Percentiles rank a stretch among this genome's conserved stretches.
Conservation (phyloP, 2,888 invertebrate species). For the Watsonalla cultraria region DNA sequence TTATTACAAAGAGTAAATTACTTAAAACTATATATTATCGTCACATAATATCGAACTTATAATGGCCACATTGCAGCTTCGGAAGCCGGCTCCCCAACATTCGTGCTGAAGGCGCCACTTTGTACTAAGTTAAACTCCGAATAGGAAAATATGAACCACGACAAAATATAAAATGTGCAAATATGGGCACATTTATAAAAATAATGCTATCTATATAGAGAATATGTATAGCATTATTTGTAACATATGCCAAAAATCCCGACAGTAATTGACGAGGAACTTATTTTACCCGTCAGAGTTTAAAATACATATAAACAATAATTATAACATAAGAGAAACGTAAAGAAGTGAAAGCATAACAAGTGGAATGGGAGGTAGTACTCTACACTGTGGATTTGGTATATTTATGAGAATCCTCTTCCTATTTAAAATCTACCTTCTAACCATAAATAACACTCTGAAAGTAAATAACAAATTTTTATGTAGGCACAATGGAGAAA, state of each 20-base stretch:
- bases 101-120: conserved; percentile 56
- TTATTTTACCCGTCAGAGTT: not conserved
- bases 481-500: conserved; percentile 63
- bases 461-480: conserved; percentile 57
- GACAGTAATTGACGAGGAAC: too few species aligned
- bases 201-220: too few species aligned
- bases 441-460: conserved; percentile 51
- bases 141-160: not conserved
- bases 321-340: conserved; percentile 36
- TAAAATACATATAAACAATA: conserved; percentile 49
- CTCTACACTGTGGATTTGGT: conserved; percentile 19
- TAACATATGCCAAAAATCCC: too few species aligned
- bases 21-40: conserved; percentile 51
- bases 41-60: conserved; percentile 61
- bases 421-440: conserved; percentile 38
- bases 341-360: conserved; percentile 64
- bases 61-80: conserved; percentile 71
- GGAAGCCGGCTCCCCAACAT: conserved; percentile 47
- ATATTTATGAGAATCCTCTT: conserved; percentile 46
- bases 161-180: too few species aligned
- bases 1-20: conserved; percentile 57
- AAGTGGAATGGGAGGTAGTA: conserved; percentile 62
- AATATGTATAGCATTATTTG: too few species aligned
- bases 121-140: conserved; percentile 51
- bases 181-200: too few species aligned